Base-by-base conservation (phyloP, 2,888 invertebrate genomes). In the Lepas anatifera region DNA sequence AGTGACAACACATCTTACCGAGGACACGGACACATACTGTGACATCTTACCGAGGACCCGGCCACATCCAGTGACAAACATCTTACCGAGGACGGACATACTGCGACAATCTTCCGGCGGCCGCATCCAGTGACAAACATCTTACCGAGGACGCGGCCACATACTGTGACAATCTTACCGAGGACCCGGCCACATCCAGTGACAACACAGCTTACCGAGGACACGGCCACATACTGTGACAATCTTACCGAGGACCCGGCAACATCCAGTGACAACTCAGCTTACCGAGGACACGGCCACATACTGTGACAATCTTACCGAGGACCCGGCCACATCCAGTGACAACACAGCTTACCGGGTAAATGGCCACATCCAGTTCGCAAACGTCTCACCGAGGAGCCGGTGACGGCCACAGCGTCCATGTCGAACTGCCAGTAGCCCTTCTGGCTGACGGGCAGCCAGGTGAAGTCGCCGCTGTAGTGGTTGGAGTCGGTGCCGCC, bases 391-490 rank as follows among this genome's bases (percentile, higher is more conserved):
- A 58, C 58, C 32, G 41, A 13, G 18, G 70, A 16, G 35, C 35
- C 58, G 35, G 18, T 10, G 8, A 58, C 58, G 22, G 35, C 6
- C 6, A 58, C 58, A 1, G 16, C 58, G 18, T 84, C 83, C 83
- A 85, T 83, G 72, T 80, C 79, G 77, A 85, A 81, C 76, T 85
- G 82, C 85, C 84, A 85, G 76, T 85, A 85, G 29, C 81, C 84
- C 73, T 81, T 76, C 50, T 77, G 77, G 39, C 80, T 80, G 22
- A 85, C 83, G 39, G 81, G 79, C 8, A 81, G 75, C 75, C 83
- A 85, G 69, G 81, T 81, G 76, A 85, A 83, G 73, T 81, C 79
- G 7, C 83, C 84, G n/a, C 77, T 78, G 77, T 83, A 84, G 71
- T 81, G 77, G 29, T 78, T 76, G 0, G 82, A 78, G 75, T 85